These are phyloP conservation scores for Yoshiicerus persimilis DNA, from an alignment of 1,140 invertebrate species.

Conservation along the genomic window DNA sequence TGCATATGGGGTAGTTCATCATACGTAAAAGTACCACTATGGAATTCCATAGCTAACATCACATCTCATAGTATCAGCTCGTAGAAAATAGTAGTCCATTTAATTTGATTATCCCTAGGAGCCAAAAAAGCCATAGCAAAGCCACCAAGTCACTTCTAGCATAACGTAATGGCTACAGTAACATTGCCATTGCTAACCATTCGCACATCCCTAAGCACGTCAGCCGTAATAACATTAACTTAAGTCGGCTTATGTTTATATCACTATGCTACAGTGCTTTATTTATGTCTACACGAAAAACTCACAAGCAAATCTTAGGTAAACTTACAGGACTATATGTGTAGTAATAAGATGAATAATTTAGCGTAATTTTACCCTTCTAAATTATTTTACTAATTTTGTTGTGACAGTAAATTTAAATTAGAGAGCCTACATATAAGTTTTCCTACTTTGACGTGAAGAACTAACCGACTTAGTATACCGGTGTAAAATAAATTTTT, in stretches of 20 bases:
- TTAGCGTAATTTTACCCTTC: background rate
- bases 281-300: background rate
- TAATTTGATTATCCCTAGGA: constrained; percentile 22
- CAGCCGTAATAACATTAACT: constrained; percentile 19
- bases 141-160: constrained; percentile 1
- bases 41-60: background rate
- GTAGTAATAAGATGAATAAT: background rate
- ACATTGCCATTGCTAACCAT: constrained; percentile 15
- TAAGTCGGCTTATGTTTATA: background rate
- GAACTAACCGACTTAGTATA: no score
- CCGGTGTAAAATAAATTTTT: no score
- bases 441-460: no score
- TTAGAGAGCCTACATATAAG: no score
- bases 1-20: background rate
- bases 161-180: background rate
- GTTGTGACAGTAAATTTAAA: background rate
- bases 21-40: background rate
- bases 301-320: background rate
- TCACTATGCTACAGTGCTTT: background rate
- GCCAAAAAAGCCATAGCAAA: constrained; percentile 3
- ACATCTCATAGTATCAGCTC: constrained; percentile 6
- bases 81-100: constrained; percentile 14
- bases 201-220: constrained; percentile 14
- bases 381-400: background rate
- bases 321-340: background rate